Base-by-base conservation (phyloP, 2,113 vertebrate genomes). In the Lampris megalopsis region DNA sequence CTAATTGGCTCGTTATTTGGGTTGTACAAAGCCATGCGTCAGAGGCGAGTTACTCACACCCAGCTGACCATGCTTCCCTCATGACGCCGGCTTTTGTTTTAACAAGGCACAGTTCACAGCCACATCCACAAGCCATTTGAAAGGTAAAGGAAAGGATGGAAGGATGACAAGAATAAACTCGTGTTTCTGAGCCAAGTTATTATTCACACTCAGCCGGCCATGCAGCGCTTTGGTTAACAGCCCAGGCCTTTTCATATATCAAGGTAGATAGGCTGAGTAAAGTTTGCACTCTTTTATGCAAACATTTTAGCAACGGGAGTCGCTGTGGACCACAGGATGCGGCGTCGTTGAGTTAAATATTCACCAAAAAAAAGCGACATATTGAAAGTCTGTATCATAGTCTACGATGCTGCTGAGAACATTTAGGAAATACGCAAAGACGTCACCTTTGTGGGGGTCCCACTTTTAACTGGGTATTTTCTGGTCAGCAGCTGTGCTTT, bases 1-100 rank as follows among this genome's bases (percentile, higher is more conserved):
- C 60, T 86, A 92, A 93, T 87, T 89, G 85, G 86, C 85, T 86
- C 79, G 81, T 89, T 90, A 92, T 90, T 89, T 80, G 75, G 81
- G 68, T 71, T 74, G 71, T 79, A 88, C 82, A 77, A 87, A 86
- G 80, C 83, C 84, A 80, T 86, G 83, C 85, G 86, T 90, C 79
- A 84, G 69, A 80, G 80, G 61, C 68, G 57, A 82, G 78, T 91
- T 90, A 78, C 76, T 81, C 69, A 73, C 69, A 87, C 82, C 88
- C 70, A 86, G 59, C 60, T 83, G 83, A 85, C 83, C 81, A 61
- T 52, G 71, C 58, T 6, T 38, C 71, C 65, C 48, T 74, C 49
- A 77, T 73, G 35, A 79, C 43, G 24, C 68, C n/a, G 62, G 60
- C 48, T 80, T 69, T 79, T 72, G 72, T 78, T 85, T 87, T 68